phyloP scores from a whole-genome alignment of 2,888 invertebrate species.

The Parapristionchus giblindavisi region DNA sequence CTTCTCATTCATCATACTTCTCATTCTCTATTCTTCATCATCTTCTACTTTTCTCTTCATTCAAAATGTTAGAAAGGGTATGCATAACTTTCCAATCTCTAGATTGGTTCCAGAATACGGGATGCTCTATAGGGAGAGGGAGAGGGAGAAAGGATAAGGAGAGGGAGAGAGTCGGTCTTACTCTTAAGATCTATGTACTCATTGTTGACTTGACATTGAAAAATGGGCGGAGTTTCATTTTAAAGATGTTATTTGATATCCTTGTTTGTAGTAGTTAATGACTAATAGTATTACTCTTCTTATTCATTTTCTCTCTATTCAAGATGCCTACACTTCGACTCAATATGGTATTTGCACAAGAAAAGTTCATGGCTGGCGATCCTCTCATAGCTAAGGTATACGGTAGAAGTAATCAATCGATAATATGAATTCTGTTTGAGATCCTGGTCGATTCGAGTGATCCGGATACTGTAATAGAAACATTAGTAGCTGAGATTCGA shows the following conservation, averaged over 20 bases:
- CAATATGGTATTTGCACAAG: slow-evolving; percentile 61
- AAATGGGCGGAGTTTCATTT: background rate
- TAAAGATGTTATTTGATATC: background rate
- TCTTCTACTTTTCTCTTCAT: background rate
- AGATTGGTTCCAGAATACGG: too few species aligned
- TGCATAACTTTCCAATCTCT: slow-evolving; percentile 26
- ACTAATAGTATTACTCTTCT: background rate
- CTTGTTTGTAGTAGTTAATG: background rate
- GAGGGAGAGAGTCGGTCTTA: slow-evolving; percentile 16
- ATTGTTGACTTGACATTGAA: background rate
- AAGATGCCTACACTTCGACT: slow-evolving; percentile 68
- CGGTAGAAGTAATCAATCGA: background rate
- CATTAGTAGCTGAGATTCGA: slow-evolving; percentile 50
- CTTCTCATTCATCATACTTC: slow-evolving; percentile 2
- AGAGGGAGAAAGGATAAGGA: too few species aligned
- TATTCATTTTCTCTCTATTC: slow-evolving; percentile 40
- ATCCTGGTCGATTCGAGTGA: slow-evolving; percentile 64
- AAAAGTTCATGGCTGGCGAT: slow-evolving; percentile 64
- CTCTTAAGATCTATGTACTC: background rate
- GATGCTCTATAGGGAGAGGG: too few species aligned
- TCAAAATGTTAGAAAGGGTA: slow-evolving; percentile 36
- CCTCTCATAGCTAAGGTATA: slow-evolving; percentile 56
- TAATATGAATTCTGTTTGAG: slow-evolving; percentile 40
- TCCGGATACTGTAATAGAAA: slow-evolving; percentile 60
- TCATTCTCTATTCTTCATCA: slow-evolving; percentile 26